Evolutionary conservation across 2,888 invertebrate species (phyloP).

Genomic region (Dastarcus helophoroides): DNA sequence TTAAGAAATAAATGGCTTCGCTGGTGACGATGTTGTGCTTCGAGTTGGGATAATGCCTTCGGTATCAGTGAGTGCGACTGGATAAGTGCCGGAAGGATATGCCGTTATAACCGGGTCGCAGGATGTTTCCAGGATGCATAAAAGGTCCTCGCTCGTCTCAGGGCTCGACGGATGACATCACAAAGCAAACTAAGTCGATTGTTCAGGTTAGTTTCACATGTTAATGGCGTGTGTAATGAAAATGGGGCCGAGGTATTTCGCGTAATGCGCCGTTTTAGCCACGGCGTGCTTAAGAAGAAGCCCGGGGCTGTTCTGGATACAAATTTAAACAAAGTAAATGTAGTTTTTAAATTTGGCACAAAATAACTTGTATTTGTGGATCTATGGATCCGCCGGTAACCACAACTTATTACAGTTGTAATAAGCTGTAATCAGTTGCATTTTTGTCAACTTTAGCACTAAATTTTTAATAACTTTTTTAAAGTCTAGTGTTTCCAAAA

Average conservation of each 20-base stretch:
- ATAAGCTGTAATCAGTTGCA: too few species aligned
- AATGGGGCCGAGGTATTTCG: background rate
- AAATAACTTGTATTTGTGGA: too few species aligned
- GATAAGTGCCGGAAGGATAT: conserved; percentile 4
- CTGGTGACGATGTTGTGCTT: background rate
- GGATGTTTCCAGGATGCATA: conserved; percentile 59
- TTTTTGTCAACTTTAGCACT: too few species aligned
- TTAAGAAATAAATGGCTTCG: conserved; percentile 1
- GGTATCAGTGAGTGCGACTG: conserved; percentile 3
- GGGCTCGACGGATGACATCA: conserved; percentile 69
- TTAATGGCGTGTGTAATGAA: background rate
- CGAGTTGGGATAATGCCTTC: conserved; percentile 8
- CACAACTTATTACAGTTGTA: too few species aligned
- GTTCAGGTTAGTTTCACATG: conserved; percentile 46
- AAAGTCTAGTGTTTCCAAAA: too few species aligned
- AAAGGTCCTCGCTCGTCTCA: conserved; percentile 56
- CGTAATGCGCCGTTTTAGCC: too few species aligned
- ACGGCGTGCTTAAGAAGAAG: too few species aligned
- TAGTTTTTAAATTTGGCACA: too few species aligned
- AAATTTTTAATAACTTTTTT: too few species aligned
- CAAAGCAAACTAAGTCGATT: conserved; percentile 55
- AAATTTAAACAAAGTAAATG: too few species aligned
- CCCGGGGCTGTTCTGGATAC: too few species aligned
- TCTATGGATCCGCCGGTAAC: too few species aligned
- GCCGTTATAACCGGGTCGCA: conserved; percentile 5